Evolutionary conservation across 1,140 invertebrate species (phyloP).

Genomic region (Heterodera carotae): DNA sequence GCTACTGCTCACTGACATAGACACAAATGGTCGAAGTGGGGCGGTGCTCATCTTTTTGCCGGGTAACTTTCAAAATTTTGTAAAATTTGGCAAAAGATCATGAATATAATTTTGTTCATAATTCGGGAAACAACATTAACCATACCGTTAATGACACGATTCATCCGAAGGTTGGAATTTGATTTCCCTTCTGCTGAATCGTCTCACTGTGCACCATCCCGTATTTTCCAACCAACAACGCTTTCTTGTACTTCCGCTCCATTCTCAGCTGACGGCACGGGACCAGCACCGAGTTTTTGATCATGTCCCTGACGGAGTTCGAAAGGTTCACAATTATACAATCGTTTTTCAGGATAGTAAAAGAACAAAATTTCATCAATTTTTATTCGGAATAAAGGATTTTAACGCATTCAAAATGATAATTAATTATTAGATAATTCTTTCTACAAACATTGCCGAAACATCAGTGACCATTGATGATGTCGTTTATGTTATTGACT

Average conservation of each 20-base stretch:
- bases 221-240: constrained; percentile 33
- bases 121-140: no score
- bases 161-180: constrained; percentile 77
- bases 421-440: constrained; percentile 71
- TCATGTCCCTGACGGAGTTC: constrained; percentile 70
- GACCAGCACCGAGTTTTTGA: constrained; percentile 81
- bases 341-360: no score
- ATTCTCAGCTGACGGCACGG: constrained; percentile 65
- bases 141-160: no score
- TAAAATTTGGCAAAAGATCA: no score
- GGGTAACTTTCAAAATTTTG: constrained; percentile 65
- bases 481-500: constrained; percentile 85
- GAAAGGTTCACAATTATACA: constrained; percentile 69
- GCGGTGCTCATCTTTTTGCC: constrained; percentile 86
- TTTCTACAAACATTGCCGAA: constrained; percentile 91
- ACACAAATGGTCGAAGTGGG: constrained; percentile 68
- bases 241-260: constrained; percentile 58
- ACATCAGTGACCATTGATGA: constrained; percentile 89
- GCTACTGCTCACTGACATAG: constrained; percentile 55
- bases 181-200: constrained; percentile 77
- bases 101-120: no score
- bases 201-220: constrained; percentile 30
- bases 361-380: no score
- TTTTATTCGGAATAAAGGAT: no score
- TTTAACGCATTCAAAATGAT: no score